Evolutionary conservation across 2,888 invertebrate genomes (phyloP).

Genomic region (Muscina levida): DNA sequence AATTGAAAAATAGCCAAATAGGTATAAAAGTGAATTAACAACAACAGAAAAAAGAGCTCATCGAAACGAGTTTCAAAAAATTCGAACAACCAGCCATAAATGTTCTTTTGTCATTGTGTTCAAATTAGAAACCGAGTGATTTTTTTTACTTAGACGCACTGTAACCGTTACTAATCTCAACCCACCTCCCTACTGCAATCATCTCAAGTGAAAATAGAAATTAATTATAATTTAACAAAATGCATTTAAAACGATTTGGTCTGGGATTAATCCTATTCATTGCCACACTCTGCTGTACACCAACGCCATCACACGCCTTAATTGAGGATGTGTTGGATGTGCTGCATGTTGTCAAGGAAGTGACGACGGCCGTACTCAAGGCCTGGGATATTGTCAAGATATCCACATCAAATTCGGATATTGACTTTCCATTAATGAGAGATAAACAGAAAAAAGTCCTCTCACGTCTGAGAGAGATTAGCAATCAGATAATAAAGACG

Average conservation of each 20-base stretch:
- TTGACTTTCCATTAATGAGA: slow-evolving; percentile 83
- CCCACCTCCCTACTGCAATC: neutral
- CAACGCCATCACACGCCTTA: slow-evolving; percentile 78
- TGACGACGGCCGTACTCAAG: slow-evolving; percentile 82
- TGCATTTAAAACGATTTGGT: slow-evolving; percentile 40
- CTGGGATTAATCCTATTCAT: slow-evolving; percentile 29
- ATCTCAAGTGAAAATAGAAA: slow-evolving; percentile 5
- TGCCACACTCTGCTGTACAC: slow-evolving; percentile 45
- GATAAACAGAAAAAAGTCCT: slow-evolving; percentile 84
- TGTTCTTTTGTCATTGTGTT: neutral
- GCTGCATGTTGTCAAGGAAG: slow-evolving; percentile 82
- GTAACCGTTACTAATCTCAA: neutral
- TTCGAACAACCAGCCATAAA: neutral
- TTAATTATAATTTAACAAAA: slow-evolving; percentile 36
- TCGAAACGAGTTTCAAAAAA: slow-evolving; percentile 9
- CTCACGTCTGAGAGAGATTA: slow-evolving; percentile 80
- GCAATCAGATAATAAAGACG: slow-evolving; percentile 78
- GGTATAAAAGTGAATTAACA: slow-evolving; percentile 35
- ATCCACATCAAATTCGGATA: slow-evolving; percentile 81
- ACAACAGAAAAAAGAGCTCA: neutral
- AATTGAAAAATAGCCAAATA: slow-evolving; percentile 22
- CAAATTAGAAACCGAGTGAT: neutral
- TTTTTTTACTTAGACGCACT: slow-evolving; percentile 17
- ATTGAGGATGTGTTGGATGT: slow-evolving; percentile 84
- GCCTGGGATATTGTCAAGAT: slow-evolving; percentile 85